A percentile compares a stretch with the other conserved stretches of the same genome.
phyloP scores from a whole-genome alignment of 2,888 invertebrate species.

The Zaprionus lineosus region DNA sequence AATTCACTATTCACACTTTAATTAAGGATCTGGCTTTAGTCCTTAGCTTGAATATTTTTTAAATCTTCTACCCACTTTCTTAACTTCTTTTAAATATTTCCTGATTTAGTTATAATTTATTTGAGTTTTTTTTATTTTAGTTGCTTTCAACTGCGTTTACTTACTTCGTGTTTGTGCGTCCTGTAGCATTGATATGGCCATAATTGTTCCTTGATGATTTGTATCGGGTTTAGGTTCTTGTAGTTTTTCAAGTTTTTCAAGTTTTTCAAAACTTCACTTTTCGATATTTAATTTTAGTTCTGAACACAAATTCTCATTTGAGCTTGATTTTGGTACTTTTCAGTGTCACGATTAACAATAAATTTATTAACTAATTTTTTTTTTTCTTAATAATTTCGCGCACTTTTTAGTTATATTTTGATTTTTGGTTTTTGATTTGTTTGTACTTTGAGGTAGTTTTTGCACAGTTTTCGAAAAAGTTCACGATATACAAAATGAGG shows the following conservation, averaged over 20 bases:
- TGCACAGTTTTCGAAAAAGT: conserved; percentile 58
- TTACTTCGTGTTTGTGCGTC: conserved; percentile 83
- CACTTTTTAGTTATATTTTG: conserved; percentile 46
- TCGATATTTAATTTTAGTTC: conserved; percentile 33
- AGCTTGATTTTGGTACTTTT: conserved; percentile 38
- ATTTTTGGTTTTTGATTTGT: conserved; percentile 26
- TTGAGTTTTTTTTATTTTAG: too few relatives aligned
- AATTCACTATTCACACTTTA: too few relatives aligned
- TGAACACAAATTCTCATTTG: conserved; percentile 64
- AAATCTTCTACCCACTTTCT: too few relatives aligned
- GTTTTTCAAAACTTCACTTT: conserved; percentile 31
- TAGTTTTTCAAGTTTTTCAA: too few relatives aligned
- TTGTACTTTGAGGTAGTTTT: conserved; percentile 77
- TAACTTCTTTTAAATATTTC: not conserved
- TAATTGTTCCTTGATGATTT: conserved; percentile 39
- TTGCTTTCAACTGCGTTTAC: conserved; percentile 29
- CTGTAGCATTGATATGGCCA: conserved; percentile 82
- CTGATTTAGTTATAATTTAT: too few relatives aligned
- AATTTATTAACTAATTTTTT: conserved; percentile 24
- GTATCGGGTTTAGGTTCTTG: conserved; percentile 19
- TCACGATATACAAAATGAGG: conserved; percentile 74
- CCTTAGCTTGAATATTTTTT: not conserved
- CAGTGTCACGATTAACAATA: conserved; percentile 4
- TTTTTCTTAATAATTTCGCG: conserved; percentile 25
- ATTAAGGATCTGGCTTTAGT: not conserved